These are phyloP conservation scores for Athalia rosae DNA, from an alignment of 2,888 invertebrate species.

Conservation along the genomic window DNA sequence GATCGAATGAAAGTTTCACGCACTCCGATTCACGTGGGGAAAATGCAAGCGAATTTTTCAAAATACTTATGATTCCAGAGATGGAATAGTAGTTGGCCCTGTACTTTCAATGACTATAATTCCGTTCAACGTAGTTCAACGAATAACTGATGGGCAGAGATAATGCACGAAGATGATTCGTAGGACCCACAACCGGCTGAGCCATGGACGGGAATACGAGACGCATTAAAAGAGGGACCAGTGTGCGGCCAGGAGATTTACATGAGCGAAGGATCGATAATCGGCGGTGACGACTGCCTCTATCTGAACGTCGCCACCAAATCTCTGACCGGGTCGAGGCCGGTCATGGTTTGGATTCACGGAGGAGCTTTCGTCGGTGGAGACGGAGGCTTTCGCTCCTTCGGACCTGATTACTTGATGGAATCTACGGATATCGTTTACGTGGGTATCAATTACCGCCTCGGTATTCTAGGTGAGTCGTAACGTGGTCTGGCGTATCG, in stretches of 20 bases:
- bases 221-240: conserved; percentile 58
- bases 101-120: too few relatives aligned
- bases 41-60: too few relatives aligned
- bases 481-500: too few relatives aligned
- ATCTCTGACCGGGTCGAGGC: conserved; percentile 28
- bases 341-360: conserved; percentile 47
- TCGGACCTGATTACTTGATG: too few relatives aligned
- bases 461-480: too few relatives aligned
- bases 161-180: background rate
- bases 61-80: too few relatives aligned
- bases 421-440: too few relatives aligned
- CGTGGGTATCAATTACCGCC: too few relatives aligned
- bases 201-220: conserved; percentile 59
- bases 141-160: background rate
- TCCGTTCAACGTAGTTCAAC: too few relatives aligned
- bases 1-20: too few relatives aligned
- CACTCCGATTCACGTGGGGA: too few relatives aligned
- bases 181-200: conserved; percentile 62
- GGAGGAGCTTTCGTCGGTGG: conserved; percentile 60
- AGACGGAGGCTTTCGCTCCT: conserved; percentile 58
- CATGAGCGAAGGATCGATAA: conserved; percentile 52
- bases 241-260: conserved; percentile 53
- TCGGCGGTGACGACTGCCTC: conserved; percentile 65
- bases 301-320: conserved; percentile 63
- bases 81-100: too few relatives aligned